A percentile compares a stretch with the other conserved stretches of the same genome.
phyloP scores from a whole-genome alignment of 2,797 vertebrate genomes.

The Xenentodon cancila region DNA sequence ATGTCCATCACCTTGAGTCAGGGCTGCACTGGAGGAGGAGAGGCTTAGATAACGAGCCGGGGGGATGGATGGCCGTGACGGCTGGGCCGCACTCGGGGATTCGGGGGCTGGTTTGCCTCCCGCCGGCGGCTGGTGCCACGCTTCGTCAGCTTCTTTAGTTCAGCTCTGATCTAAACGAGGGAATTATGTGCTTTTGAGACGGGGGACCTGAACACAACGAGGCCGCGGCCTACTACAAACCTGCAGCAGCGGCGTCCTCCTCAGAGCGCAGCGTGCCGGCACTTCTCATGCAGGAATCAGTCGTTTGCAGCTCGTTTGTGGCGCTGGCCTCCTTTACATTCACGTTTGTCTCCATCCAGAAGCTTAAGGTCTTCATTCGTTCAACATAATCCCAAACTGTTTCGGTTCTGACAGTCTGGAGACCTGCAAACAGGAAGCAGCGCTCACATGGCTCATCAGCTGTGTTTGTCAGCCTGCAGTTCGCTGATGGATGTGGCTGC shows the following conservation, averaged over 20 bases:
- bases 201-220: slow-evolving; percentile 30
- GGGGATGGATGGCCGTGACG: slow-evolving; percentile 23
- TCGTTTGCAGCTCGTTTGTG: background rate
- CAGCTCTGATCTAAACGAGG: slow-evolving; percentile 39
- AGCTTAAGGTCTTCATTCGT: slow-evolving; percentile 1
- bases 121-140: slow-evolving; percentile 21
- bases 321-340: slow-evolving; percentile 9
- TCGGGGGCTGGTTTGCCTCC: slow-evolving; percentile 35
- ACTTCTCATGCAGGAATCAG: background rate
- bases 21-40: background rate
- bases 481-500: slow-evolving; percentile 56
- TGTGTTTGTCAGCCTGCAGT: slow-evolving; percentile 14
- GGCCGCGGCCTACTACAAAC: background rate
- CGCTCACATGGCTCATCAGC: slow-evolving; percentile 6
- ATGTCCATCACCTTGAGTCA: slow-evolving; percentile 29
- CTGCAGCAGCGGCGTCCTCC: slow-evolving; percentile 1
- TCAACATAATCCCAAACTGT: slow-evolving; percentile 40
- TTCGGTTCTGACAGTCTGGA: slow-evolving; percentile 6
- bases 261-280: slow-evolving; percentile 4
- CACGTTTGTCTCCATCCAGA: background rate
- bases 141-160: slow-evolving; percentile 56
- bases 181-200: slow-evolving; percentile 54
- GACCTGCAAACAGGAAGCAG: slow-evolving; percentile 16
- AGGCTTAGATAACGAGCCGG: slow-evolving; percentile 20
- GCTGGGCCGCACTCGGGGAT: slow-evolving; percentile 16